These are phyloP conservation scores for Pseudomyrmex concolor DNA, from an alignment of 1,140 invertebrate species.

Conservation along the genomic window DNA sequence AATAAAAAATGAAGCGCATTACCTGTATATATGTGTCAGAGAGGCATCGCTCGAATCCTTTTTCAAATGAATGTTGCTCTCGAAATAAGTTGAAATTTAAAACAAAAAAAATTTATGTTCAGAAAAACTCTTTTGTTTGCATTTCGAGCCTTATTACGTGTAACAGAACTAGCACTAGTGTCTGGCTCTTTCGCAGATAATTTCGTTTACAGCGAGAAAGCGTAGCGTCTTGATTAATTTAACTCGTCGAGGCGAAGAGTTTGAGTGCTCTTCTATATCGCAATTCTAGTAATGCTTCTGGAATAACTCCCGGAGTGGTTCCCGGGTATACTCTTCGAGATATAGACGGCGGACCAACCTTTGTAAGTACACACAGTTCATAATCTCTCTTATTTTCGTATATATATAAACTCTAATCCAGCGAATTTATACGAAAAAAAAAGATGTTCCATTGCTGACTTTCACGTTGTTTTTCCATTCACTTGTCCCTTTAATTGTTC, in stretches of 20 bases:
- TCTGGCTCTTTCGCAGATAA: neutral
- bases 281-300: neutral
- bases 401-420: too few species aligned
- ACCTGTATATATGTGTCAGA: too few species aligned
- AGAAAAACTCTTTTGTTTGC: neutral
- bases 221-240: slow-evolving; percentile 58
- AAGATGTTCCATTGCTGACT: neutral
- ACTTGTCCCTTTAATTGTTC: slow-evolving; percentile 6
- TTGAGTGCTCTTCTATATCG: slow-evolving; percentile 29
- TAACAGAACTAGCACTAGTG: too few species aligned
- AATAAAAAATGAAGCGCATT: too few species aligned
- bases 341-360: neutral
- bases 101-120: neutral
- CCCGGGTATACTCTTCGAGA: slow-evolving; percentile 4
- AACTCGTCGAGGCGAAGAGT: slow-evolving; percentile 20
- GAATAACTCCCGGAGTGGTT: slow-evolving; percentile 27
- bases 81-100: neutral
- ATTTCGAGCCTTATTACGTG: neutral
- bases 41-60: neutral
- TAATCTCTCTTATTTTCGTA: too few species aligned
- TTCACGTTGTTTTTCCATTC: neutral
- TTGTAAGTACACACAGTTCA: neutral
- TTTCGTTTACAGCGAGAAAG: slow-evolving; percentile 43
- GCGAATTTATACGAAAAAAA: neutral
- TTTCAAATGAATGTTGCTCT: neutral